A percentile compares a stretch with the other conserved stretches of the same genome.
These are phyloP conservation scores for Synergus itoensis DNA, from an alignment of 2,888 invertebrate genomes.

Conservation along the genomic window DNA sequence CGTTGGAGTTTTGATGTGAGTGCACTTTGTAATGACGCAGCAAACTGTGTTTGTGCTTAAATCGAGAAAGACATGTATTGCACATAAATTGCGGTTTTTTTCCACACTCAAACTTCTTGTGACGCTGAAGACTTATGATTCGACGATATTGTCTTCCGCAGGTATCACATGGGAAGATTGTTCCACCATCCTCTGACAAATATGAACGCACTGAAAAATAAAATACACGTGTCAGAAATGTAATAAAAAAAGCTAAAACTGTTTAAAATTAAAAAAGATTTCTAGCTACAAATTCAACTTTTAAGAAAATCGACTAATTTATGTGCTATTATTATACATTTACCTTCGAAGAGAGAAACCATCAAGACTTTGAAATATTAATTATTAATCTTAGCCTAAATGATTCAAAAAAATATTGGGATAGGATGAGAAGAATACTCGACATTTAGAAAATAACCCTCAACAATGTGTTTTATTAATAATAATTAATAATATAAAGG, in stretches of 20 bases:
- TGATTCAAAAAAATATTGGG: constrained; percentile 46
- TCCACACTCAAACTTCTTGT: constrained; percentile 79
- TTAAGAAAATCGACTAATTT: not conserved
- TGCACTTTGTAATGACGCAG: constrained; percentile 70
- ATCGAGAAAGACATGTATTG: constrained; percentile 72
- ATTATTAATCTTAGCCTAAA: not conserved
- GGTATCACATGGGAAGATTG: constrained; percentile 69
- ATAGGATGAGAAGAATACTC: constrained; percentile 51
- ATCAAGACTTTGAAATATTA: not conserved
- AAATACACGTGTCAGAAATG: constrained; percentile 39
- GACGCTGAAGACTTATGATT: constrained; percentile 75
- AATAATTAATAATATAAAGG: constrained; percentile 63
- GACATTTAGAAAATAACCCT: constrained; percentile 70
- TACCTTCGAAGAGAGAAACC: not conserved
- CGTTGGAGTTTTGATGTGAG: not conserved
- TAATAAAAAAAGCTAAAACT: not conserved
- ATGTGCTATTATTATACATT: not conserved
- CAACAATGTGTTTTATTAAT: constrained; percentile 72
- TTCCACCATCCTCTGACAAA: constrained; percentile 52
- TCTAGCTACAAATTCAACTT: not conserved
- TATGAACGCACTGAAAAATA: constrained; percentile 68
- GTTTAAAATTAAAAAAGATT: not conserved
- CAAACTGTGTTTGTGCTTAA: constrained; percentile 75
- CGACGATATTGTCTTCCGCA: constrained; percentile 72
- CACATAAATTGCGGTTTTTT: constrained; percentile 79